Evolutionary conservation across 2,888 invertebrate genomes (phyloP), one percentile per base, ranked within the genome.

Genomic region (Shargacucullia verbasci): DNA sequence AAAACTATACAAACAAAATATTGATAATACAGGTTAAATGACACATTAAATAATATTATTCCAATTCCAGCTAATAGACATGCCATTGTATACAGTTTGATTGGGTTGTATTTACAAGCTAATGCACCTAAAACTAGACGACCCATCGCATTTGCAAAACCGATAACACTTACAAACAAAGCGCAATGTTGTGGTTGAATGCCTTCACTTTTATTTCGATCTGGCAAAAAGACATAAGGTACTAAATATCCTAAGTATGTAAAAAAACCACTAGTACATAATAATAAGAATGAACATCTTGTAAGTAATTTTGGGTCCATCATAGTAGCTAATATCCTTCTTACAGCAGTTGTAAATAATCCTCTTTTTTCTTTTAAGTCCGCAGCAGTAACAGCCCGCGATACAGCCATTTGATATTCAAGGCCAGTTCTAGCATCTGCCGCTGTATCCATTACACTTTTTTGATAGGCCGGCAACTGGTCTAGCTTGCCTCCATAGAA

Each of bases 391-490:
- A 87, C 89, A 11, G 92, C 90, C 56, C 93, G 84, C 20, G 93
- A 88, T 35, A 94, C 92, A 20, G 92, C 92, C 72, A 94, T 70
- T 64, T 91, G 92, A 79, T 94, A 94, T 76, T 94, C 92, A 12
- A 93, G 79, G 12, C 92, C 93, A 6, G 91, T 91, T 80, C 83
- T 87, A 1, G 67, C 64, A 55, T 84, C 84, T 6, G 70, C 68
- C 11, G 76, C 39, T 5, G 83, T 78, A 37, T 84, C 85, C 59
- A 86, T 70, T 64, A 80, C 77, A 80, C 90, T 92, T 83, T 92
- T 93, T 76, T 90, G 86, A 67, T 93, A 94, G 9, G 65, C 76
- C 13, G 89, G 85, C 57, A 94, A 75, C 7, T 85, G 81, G 67
- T 88, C 81, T 47, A 94, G 45, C 56, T 84, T 88, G 0, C 93